A percentile compares a stretch with the other conserved stretches of the same genome.
Conservation (phyloP, 2,888 invertebrate species). For the Sarcophaga carnaria region DNA sequence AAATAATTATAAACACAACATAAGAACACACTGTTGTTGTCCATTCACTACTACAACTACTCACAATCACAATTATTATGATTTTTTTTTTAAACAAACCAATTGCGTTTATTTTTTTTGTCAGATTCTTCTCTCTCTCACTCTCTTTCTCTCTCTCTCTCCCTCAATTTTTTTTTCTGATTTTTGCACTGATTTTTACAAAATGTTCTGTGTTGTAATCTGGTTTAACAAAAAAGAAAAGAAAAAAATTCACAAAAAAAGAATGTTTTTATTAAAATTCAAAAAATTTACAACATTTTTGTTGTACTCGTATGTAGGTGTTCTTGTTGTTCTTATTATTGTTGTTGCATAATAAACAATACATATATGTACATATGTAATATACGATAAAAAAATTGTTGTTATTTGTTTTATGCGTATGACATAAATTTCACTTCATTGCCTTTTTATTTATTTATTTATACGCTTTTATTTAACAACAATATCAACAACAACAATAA, state of each 20-base stretch:
- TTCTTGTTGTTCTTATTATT: slow-evolving; percentile 49
- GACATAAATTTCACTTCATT: slow-evolving; percentile 69
- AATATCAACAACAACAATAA: neutral
- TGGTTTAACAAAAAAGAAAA: neutral
- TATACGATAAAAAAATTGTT: slow-evolving; percentile 57
- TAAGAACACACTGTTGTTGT: slow-evolving; percentile 14
- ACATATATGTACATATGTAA: neutral
- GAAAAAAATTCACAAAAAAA: slow-evolving; percentile 32
- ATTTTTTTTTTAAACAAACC: no score
- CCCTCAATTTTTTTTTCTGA: neutral
- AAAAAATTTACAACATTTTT: slow-evolving; percentile 55
- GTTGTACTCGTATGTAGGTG: slow-evolving; percentile 39
- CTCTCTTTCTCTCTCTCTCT: no score
- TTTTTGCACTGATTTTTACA: neutral
- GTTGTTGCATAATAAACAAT: no score
- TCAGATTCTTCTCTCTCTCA: neutral
- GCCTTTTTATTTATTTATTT: slow-evolving; percentile 59
- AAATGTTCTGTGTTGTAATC: neutral
- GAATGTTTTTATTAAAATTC: slow-evolving; percentile 51
- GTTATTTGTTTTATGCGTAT: slow-evolving; percentile 67
- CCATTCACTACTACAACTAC: neutral
- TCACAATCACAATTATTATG: neutral
- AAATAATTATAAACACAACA: neutral
- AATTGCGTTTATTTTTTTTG: neutral
- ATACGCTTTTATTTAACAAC: slow-evolving; percentile 21